Evolutionary conservation across 2,888 invertebrate species (phyloP), one percentile per base, ranked within the genome.

Genomic region (Lingula anatina): DNA sequence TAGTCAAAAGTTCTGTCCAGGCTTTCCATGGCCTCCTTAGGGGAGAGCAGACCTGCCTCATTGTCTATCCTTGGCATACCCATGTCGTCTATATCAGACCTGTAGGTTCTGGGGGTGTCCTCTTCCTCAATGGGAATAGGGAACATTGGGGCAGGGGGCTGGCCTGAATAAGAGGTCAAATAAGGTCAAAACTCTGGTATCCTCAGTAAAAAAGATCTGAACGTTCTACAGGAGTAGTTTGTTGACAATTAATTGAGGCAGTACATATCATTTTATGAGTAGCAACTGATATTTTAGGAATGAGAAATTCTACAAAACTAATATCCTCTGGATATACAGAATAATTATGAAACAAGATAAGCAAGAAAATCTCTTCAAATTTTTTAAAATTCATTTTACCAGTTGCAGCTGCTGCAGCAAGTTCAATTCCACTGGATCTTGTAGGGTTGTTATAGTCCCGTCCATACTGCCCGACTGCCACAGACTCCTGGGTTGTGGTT

Each of bases 381-480:
- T n/a, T n/a, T n/a, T n/a, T n/a, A n/a, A n/a, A n/a, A n/a, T n/a
- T n/a, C n/a, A n/a, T n/a, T 12, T 31, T 31, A 31, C 31, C 31
- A 54, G 69, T 70, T n/a, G 70, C 66, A 25, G 68, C 60, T 24
- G 68, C 72, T 27, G 73, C 74, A 46, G 75, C 74, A 31, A 69
- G 62, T 54, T 75, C 72, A 43, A 73, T 71, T 27, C 68, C 72
- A 15, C 64, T 64, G 9, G 62, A 53, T 21, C 55, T 62, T 12
- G 61, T 58, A 23, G 50, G 55, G 2, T 60, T 56, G 12, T 15
- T 15, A 31, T 31, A 5, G 7, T 38, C 45, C n/a, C 18, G 20
- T n/a, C 20, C 40, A 41, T 40, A 45, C 5, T 18, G n/a, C 20
- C 40, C 12, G 20, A 15, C 31, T 31, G 31, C n/a, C n/a, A n/a